These are phyloP conservation scores for Corapipo altera DNA, from an alignment of 2,113 vertebrate genomes.

Conservation along the genomic window DNA sequence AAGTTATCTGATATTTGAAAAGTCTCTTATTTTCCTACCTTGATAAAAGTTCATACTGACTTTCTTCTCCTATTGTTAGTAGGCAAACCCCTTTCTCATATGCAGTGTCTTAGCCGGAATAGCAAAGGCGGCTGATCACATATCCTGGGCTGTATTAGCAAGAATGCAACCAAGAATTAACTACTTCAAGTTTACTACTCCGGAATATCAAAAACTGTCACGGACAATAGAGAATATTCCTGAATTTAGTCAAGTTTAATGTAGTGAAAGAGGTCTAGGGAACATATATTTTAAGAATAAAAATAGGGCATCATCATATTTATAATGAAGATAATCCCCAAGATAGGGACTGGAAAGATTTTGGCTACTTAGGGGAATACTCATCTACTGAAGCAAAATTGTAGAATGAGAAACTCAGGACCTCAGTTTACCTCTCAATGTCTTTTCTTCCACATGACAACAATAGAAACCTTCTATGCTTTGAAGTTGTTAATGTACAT, in stretches of 20 bases:
- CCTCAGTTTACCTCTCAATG: neutral
- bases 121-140: neutral
- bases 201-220: neutral
- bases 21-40: neutral
- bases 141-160: neutral
- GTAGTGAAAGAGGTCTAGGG: neutral
- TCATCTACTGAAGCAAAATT: neutral
- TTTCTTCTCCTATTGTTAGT: neutral
- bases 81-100: neutral
- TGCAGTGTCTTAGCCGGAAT: neutral
- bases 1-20: neutral
- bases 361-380: neutral
- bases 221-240: neutral
- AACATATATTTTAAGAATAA: neutral
- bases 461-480: neutral
- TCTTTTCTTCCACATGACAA: neutral
- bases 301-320: neutral
- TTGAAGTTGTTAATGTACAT: neutral
- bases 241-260: neutral
- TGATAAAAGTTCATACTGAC: neutral
- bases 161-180: neutral
- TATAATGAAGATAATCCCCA: neutral
- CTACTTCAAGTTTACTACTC: neutral
- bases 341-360: neutral
- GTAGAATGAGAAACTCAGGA: neutral